These are phyloP conservation scores for Metridium senile DNA, from an alignment of 92 coral and sea anemone species.

Conservation along the genomic window DNA sequence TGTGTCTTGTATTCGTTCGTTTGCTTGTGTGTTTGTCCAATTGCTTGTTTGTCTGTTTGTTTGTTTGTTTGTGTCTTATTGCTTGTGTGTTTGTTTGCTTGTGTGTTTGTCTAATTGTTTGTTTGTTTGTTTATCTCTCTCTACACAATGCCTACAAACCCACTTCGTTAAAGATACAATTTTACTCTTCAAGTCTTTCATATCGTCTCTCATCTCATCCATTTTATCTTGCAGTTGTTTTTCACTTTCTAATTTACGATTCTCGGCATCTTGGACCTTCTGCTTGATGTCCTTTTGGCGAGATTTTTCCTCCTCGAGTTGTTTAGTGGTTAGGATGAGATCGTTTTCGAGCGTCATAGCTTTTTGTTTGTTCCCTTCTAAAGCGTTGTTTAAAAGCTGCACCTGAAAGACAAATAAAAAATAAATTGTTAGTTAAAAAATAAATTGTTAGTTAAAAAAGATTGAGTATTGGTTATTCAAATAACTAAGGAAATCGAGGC, in stretches of 20 bases:
- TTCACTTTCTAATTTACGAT: conserved; percentile 61
- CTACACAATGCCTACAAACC: conserved; percentile 5
- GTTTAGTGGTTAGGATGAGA: conserved; percentile 74
- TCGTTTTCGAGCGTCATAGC: conserved; percentile 81
- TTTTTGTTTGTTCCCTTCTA: conserved; percentile 84
- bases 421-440: background rate
- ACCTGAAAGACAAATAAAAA: conserved; percentile 37
- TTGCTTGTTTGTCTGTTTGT: no score
- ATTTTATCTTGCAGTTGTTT: conserved; percentile 55
- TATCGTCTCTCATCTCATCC: conserved; percentile 61
- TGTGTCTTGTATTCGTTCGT: no score
- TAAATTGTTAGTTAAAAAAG: no score
- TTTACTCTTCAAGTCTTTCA: conserved; percentile 73
- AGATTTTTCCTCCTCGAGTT: conserved; percentile 76
- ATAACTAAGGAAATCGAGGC: no score
- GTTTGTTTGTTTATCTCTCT: background rate
- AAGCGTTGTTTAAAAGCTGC: conserved; percentile 75
- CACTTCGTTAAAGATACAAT: conserved; percentile 79
- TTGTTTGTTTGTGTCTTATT: no score
- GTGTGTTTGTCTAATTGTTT: no score
- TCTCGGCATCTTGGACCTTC: conserved; percentile 63
- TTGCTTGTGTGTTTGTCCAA: no score
- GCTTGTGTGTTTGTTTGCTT: no score
- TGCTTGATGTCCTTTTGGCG: conserved; percentile 74
- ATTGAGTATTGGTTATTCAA: no score